Evolutionary conservation across 2,797 vertebrate species (phyloP).

Genomic region (Spondyliosoma cantharus): DNA sequence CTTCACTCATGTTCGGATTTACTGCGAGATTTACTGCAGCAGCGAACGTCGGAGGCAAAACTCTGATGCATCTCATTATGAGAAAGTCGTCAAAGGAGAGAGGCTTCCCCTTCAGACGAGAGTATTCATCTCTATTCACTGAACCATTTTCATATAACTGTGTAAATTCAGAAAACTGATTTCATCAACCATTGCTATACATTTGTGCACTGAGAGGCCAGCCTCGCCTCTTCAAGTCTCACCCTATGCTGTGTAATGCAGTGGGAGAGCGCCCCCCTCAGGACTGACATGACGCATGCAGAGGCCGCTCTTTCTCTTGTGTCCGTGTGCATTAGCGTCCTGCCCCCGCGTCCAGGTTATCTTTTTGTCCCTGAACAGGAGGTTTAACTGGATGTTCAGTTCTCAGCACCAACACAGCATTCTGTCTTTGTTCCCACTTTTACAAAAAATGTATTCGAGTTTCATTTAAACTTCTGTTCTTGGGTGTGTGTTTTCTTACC

Average conservation of each 20-base stretch:
- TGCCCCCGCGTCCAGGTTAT: not conserved
- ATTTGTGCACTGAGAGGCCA: not conserved
- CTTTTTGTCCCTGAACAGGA: not conserved
- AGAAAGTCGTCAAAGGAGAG: not conserved
- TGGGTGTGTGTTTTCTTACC: not conserved
- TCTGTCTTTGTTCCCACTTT: too few relatives aligned
- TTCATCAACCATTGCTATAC: not conserved
- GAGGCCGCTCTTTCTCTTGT: not conserved
- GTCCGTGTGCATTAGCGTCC: not conserved
- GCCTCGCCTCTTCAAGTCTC: not conserved
- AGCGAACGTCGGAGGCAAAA: constrained; percentile 2
- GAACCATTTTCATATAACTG: not conserved
- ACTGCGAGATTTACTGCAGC: not conserved
- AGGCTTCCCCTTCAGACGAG: not conserved
- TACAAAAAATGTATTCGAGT: too few relatives aligned
- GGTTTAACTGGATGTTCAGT: not conserved
- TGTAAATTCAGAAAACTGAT: not conserved
- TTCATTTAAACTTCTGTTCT: not conserved
- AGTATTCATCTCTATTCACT: not conserved
- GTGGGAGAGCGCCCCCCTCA: constrained; percentile 41
- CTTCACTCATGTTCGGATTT: not conserved
- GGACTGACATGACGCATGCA: constrained; percentile 15
- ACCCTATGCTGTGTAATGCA: not conserved
- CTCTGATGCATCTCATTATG: not conserved
- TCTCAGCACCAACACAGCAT: not conserved